These are phyloP conservation scores for Zygothrica quintamaculata DNA, from an alignment of 2,888 invertebrate genomes.

Conservation along the genomic window DNA sequence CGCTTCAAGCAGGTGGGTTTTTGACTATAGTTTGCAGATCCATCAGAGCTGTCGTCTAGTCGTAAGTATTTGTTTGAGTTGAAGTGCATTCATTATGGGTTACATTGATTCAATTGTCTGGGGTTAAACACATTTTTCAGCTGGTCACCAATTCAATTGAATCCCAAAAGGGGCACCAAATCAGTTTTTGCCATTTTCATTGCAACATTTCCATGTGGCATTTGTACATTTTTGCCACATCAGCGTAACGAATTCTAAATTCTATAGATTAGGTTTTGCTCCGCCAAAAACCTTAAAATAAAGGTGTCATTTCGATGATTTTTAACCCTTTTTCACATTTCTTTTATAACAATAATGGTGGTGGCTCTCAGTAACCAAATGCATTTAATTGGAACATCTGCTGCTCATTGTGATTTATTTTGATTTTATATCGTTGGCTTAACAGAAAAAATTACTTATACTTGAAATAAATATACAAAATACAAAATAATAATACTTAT, in stretches of 20 bases:
- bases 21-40: slow-evolving; percentile 34
- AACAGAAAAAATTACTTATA: no score
- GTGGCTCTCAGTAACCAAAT: slow-evolving; percentile 24
- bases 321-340: slow-evolving; percentile 51
- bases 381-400: slow-evolving; percentile 52
- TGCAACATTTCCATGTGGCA: slow-evolving; percentile 48
- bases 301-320: slow-evolving; percentile 53
- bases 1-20: slow-evolving; percentile 54
- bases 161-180: slow-evolving; percentile 41
- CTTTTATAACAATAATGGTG: slow-evolving; percentile 11
- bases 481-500: no score
- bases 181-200: slow-evolving; percentile 20
- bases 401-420: not conserved
- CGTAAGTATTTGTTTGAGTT: slow-evolving; percentile 43
- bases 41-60: no score
- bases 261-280: slow-evolving; percentile 41
- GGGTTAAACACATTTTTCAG: slow-evolving; percentile 58
- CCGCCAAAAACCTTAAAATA: slow-evolving; percentile 28
- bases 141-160: slow-evolving; percentile 67
- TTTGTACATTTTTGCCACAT: slow-evolving; percentile 47
- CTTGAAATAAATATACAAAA: no score
- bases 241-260: slow-evolving; percentile 48
- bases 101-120: slow-evolving; percentile 46
- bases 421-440: no score
- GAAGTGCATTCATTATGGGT: slow-evolving; percentile 65